Base-by-base conservation (phyloP, 2,888 invertebrate genomes). In the Lordiphosa andalusiaca region DNA sequence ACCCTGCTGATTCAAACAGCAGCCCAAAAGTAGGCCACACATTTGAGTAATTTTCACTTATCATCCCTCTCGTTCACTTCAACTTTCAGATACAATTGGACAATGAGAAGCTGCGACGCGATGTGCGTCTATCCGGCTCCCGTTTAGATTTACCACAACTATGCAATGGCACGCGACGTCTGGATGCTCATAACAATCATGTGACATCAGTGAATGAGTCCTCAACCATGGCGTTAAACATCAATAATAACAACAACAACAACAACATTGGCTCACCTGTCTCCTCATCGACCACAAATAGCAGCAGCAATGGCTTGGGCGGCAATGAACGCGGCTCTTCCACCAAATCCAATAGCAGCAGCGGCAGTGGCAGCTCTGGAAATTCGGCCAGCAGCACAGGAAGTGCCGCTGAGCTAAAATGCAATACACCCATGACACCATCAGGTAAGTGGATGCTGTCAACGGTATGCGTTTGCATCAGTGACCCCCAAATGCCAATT, bases 51-150 rank as follows among this genome's bases (percentile, higher is more conserved):
- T 9, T 1, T 4, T 16, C n/a, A 38, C 4, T 3, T 13, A 12
- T 12, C 7, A 35, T 13, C 9, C 2, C 30, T 25, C 23, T 13
- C 6, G 6, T 16, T 25, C 30, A 33, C 23, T 12, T 42, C n/a
- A 7, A 3, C 13, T 13, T 37, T 5, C 77, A 90, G 90, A 88
- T 90, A 84, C 90, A 90, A 81, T 77, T 90, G 74, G 90, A 90
- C 75, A 90, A 90, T 86, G 89, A 89, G 73, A 90, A 90, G 86
- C 85, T 88, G 81, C 88, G 89, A 81, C 89, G 89, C 64, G 90
- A 90, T 78, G 89, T 73, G 87, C 84, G 87, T 57, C 75, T 86
- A 58, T 75, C 84, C 54, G 57, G 81, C 57, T 85, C 87, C 30
- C 87, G 88, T 44, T 73, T 89, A 62, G 90, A 90, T 71, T 69